A percentile compares a stretch with the other conserved stretches of the same genome.
These are phyloP conservation scores for Oplegnathus fasciatus DNA, from an alignment of 2,113 vertebrate genomes.

Conservation along the genomic window DNA sequence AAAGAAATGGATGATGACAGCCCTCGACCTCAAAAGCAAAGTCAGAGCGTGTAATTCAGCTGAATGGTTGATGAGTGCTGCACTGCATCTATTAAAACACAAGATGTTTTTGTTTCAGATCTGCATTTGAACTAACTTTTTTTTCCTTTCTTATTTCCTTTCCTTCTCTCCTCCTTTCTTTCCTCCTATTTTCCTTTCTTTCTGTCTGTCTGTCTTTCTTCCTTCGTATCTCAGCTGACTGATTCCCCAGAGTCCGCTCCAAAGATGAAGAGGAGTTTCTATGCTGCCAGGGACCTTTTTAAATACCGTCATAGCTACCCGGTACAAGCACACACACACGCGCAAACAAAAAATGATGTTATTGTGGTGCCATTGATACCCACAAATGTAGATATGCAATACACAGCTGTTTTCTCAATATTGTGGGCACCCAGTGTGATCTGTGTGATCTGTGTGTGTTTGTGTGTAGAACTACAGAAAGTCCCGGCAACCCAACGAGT, in stretches of 20 bases:
- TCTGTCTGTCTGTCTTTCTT: background rate
- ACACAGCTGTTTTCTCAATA: background rate
- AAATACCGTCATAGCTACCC: conserved; percentile 98
- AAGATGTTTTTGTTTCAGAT: background rate
- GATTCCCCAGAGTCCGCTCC: conserved; percentile 86
- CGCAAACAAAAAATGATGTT: background rate
- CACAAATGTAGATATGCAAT: background rate
- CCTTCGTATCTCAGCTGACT: conserved; percentile 81
- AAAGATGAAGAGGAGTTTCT: conserved; percentile 98
- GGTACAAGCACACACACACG: conserved; percentile 81
- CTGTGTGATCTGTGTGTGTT: conserved; percentile 72
- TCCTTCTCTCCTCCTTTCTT: background rate
- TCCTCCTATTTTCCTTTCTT: background rate
- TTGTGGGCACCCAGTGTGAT: conserved; percentile 63
- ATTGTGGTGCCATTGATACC: background rate
- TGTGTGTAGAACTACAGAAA: conserved; percentile 92
- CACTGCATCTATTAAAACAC: conserved; percentile 27
- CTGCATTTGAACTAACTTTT: background rate
- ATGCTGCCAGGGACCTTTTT: conserved; percentile 96
- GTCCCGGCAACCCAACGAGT: conserved; percentile 91
- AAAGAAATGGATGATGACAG: conserved; percentile 44
- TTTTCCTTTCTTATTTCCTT: background rate
- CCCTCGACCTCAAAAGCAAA: conserved; percentile 53
- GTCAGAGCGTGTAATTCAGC: conserved; percentile 33
- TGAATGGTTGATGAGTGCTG: conserved; percentile 1